Conservation (phyloP, 1,140 invertebrate genomes). For the Ooceraea biroi region DNA sequence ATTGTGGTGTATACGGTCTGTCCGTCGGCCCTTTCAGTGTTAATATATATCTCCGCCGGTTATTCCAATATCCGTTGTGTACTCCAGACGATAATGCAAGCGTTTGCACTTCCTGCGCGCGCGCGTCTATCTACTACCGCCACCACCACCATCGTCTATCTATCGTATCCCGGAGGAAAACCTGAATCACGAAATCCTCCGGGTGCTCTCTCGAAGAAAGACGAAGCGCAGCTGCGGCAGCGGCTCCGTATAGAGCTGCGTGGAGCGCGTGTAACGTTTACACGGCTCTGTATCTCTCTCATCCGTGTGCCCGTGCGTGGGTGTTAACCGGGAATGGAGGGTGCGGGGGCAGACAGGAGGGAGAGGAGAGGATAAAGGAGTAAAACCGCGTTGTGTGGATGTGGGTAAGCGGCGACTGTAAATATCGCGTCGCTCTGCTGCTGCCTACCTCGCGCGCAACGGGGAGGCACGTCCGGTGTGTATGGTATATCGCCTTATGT, state of each 20-base stretch:
- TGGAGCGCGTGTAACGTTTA: slow-evolving; percentile 35
- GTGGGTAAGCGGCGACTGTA: slow-evolving; percentile 72
- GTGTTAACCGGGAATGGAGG: slow-evolving; percentile 48
- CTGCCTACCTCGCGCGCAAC: slow-evolving; percentile 74
- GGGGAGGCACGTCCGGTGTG: slow-evolving; percentile 67
- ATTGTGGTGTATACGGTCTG: slow-evolving; percentile 1
- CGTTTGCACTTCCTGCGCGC: slow-evolving; percentile 49
- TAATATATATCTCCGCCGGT: slow-evolving; percentile 57
- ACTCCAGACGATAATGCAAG: slow-evolving; percentile 53
- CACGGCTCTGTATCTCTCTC: slow-evolving; percentile 37
- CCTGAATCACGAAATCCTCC: slow-evolving; percentile 61
- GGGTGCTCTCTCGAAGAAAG: slow-evolving; percentile 24
- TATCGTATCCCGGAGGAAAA: slow-evolving; percentile 54
- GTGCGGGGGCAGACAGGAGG: not conserved
- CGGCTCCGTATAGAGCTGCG: not conserved
- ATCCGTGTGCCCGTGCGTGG: slow-evolving; percentile 62
- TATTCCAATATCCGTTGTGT: slow-evolving; percentile 60
- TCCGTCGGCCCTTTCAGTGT: slow-evolving; percentile 19
- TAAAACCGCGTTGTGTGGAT: slow-evolving; percentile 66
- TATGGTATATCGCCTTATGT: slow-evolving; percentile 61
- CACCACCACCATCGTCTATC: slow-evolving; percentile 40
- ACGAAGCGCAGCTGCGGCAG: slow-evolving; percentile 34
- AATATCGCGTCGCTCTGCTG: slow-evolving; percentile 72
- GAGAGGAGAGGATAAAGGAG: slow-evolving; percentile 24
- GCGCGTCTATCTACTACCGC: slow-evolving; percentile 13